Evolutionary conservation across 1,140 invertebrate genomes (phyloP).

Genomic region (Pseudomyrmex concolor): DNA sequence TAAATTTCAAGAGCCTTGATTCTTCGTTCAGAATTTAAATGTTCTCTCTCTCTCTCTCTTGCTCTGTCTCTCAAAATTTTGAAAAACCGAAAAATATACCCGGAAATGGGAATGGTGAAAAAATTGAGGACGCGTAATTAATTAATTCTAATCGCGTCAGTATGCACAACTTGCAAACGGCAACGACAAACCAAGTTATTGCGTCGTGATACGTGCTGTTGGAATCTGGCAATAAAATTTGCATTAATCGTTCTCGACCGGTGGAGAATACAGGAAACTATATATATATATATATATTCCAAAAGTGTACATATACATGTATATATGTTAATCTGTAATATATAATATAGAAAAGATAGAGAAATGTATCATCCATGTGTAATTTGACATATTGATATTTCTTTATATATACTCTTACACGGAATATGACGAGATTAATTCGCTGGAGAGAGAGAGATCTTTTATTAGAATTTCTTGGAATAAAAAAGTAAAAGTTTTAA

Average conservation of each 20-base stretch:
- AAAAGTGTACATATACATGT: slow-evolving; percentile 25
- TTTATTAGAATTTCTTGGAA: background rate
- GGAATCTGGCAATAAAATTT: slow-evolving; percentile 71
- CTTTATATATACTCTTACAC: background rate
- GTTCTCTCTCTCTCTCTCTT: too few relatives aligned
- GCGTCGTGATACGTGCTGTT: slow-evolving; percentile 66
- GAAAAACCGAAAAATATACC: background rate
- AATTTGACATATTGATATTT: background rate
- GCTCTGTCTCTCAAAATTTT: background rate
- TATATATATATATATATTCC: slow-evolving; percentile 1
- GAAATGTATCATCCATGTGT: slow-evolving; percentile 3
- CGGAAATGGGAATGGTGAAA: slow-evolving; percentile 48
- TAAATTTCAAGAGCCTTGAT: too few relatives aligned
- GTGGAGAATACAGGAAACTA: slow-evolving; percentile 47
- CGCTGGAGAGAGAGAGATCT: too few relatives aligned
- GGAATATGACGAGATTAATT: too few relatives aligned
- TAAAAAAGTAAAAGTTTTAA: slow-evolving; percentile 14
- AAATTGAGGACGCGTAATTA: slow-evolving; percentile 62
- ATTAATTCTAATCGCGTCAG: slow-evolving; percentile 75
- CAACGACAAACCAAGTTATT: slow-evolving; percentile 72
- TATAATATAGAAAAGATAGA: slow-evolving; percentile 24
- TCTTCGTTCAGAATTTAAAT: too few relatives aligned
- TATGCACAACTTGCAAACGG: slow-evolving; percentile 69
- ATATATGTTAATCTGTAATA: slow-evolving; percentile 22
- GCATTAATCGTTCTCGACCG: slow-evolving; percentile 71